A percentile compares a stretch with the other conserved stretches of the same genome.
Evolutionary conservation across 2,797 vertebrate genomes (phyloP).

Genomic region (Acanthornis magna): DNA sequence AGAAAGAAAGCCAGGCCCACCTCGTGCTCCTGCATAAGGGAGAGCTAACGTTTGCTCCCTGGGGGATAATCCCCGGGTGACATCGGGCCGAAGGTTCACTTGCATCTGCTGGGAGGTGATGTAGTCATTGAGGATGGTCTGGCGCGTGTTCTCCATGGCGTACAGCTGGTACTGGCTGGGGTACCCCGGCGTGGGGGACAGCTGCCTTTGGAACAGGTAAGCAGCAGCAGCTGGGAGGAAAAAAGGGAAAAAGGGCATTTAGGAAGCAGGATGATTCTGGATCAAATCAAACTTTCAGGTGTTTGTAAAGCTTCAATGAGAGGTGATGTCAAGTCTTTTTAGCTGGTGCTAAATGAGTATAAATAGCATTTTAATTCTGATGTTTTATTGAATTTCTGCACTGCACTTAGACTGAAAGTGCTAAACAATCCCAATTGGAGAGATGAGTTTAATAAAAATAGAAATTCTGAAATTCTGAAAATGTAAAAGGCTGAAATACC

Average conservation of each 20-base stretch:
- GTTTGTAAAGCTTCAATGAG: background rate
- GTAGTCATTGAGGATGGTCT: conserved; percentile 99
- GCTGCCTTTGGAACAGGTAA: conserved; percentile 95
- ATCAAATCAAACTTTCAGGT: background rate
- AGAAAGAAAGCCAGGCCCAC: conserved; percentile 62
- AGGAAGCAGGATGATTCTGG: background rate
- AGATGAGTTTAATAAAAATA: background rate
- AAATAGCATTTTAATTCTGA: background rate
- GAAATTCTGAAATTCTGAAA: background rate
- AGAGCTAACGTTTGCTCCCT: conserved; percentile 89
- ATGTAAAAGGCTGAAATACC: background rate
- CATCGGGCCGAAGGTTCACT: conserved; percentile 90
- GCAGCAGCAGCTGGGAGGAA: conserved; percentile 77
- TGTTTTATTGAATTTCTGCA: background rate
- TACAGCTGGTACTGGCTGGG: conserved; percentile 97
- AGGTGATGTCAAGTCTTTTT: background rate
- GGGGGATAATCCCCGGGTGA: conserved; percentile 89
- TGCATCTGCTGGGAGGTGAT: conserved; percentile 99
- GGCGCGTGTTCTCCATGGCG: conserved; percentile 97
- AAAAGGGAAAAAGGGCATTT: background rate
- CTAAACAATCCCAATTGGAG: background rate
- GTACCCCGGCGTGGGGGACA: conserved; percentile 90
- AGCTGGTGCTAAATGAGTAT: background rate
- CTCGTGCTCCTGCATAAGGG: conserved; percentile 88
- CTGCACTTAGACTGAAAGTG: background rate